Evolutionary conservation across 2,113 vertebrate species (phyloP).

Genomic region (Bufo gargarizans): DNA sequence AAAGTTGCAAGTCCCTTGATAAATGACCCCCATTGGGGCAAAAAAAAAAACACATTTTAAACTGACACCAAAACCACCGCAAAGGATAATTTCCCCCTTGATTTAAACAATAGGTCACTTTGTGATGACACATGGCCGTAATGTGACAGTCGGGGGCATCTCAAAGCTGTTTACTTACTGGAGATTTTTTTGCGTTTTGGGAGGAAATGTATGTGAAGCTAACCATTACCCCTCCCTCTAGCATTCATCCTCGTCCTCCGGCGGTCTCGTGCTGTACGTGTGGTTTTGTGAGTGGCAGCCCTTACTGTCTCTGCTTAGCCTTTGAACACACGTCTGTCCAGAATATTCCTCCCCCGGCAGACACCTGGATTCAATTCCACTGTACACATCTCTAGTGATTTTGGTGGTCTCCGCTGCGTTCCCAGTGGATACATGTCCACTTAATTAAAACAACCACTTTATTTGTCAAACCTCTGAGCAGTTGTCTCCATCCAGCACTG

Average conservation of each 20-base stretch:
- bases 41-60: too few relatives aligned
- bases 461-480: conserved; percentile 55
- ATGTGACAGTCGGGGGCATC: background rate
- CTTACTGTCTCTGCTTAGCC: conserved; percentile 21
- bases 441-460: conserved; percentile 58
- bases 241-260: background rate
- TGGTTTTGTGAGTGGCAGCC: conserved; percentile 1
- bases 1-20: too few relatives aligned
- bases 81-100: too few relatives aligned
- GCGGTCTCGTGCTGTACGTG: background rate
- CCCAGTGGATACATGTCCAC: conserved; percentile 51
- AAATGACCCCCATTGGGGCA: too few relatives aligned
- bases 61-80: too few relatives aligned
- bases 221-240: background rate
- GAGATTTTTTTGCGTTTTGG: background rate
- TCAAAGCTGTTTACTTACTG: background rate
- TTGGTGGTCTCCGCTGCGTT: conserved; percentile 47
- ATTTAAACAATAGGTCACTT: too few relatives aligned
- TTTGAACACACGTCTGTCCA: conserved; percentile 37
- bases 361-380: conserved; percentile 54
- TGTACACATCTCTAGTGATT: conserved; percentile 52
- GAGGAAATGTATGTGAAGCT: background rate
- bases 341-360: background rate
- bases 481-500: conserved; percentile 44
- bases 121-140: too few relatives aligned